Evolutionary conservation across 2,113 vertebrate species (phyloP).

Genomic region (Phocoena sinus): DNA sequence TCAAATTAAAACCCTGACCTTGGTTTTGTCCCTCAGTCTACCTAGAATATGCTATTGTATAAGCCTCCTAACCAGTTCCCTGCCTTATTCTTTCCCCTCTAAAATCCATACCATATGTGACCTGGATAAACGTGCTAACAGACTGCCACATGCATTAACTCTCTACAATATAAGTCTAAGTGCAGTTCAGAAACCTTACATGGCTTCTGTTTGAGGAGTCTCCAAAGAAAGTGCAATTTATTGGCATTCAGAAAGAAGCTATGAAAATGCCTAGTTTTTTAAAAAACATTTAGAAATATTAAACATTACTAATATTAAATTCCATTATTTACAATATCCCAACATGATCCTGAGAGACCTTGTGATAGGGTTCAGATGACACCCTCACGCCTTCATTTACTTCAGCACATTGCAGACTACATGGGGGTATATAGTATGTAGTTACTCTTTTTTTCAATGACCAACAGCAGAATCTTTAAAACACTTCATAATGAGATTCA

Average conservation of each 20-base stretch:
- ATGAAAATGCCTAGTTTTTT: background rate
- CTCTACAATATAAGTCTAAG: background rate
- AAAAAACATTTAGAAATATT: background rate
- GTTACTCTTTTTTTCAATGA: background rate
- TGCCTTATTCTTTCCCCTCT: background rate
- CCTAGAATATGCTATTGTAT: background rate
- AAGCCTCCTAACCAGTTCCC: background rate
- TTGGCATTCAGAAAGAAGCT: background rate
- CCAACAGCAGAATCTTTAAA: background rate
- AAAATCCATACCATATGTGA: background rate
- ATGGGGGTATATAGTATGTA: background rate
- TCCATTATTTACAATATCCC: background rate
- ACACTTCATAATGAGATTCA: background rate
- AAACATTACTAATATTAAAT: background rate
- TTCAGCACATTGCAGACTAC: background rate
- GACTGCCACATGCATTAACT: background rate
- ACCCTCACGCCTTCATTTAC: background rate
- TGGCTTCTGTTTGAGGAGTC: background rate
- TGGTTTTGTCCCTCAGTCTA: background rate
- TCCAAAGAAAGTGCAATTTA: background rate
- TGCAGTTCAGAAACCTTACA: background rate
- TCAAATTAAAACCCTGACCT: background rate
- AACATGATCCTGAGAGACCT: background rate
- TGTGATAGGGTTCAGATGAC: background rate
- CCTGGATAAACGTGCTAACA: background rate